Conservation (phyloP, 2,888 invertebrate genomes). For the Neria commutata region DNA sequence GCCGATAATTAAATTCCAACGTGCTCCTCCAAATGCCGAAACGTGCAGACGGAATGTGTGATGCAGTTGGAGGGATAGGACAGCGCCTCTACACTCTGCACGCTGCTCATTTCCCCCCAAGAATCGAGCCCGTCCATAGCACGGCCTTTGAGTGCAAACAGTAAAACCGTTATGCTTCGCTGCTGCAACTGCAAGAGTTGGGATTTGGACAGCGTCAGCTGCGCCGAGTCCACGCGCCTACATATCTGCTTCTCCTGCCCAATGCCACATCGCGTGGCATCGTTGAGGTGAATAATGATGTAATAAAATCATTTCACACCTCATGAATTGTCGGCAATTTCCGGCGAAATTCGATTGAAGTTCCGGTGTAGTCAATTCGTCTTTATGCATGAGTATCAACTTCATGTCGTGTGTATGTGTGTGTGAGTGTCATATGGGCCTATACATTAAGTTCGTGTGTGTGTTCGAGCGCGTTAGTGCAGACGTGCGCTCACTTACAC, state of each 20-base stretch:
- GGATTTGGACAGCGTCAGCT: too few relatives aligned
- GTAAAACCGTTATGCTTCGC: too few relatives aligned
- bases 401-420: background rate
- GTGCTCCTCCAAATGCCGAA: conserved; percentile 41
- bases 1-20: conserved; percentile 51
- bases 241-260: conserved; percentile 6
- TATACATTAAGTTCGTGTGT: too few relatives aligned
- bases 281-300: conserved; percentile 49
- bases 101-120: background rate
- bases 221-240: too few relatives aligned
- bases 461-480: too few relatives aligned
- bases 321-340: conserved; percentile 58
- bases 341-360: conserved; percentile 52
- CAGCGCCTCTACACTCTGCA: background rate
- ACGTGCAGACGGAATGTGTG: conserved; percentile 16
- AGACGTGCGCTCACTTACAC: too few relatives aligned
- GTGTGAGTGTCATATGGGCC: too few relatives aligned
- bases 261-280: conserved; percentile 17
- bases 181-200: too few relatives aligned
- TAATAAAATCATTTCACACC: conserved; percentile 60
- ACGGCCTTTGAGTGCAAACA: too few relatives aligned
- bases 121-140: too few relatives aligned
- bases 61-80: too few relatives aligned
- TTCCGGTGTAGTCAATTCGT: conserved; percentile 37
- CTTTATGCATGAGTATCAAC: conserved; percentile 1